These are phyloP conservation scores for Cephus sareptanus DNA, from an alignment of 2,888 invertebrate genomes.

Conservation along the genomic window DNA sequence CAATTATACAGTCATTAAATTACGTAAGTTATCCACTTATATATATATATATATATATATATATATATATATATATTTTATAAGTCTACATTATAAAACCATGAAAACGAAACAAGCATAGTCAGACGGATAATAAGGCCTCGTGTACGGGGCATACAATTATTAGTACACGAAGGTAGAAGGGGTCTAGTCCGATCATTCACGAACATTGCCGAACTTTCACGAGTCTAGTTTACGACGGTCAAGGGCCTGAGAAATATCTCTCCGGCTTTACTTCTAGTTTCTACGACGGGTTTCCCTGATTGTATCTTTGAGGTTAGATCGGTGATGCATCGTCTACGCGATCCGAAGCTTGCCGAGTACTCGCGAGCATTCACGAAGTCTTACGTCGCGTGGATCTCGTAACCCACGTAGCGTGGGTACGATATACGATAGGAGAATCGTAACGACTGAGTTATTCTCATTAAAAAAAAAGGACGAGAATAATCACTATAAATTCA, in stretches of 20 bases:
- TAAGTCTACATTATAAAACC: neutral
- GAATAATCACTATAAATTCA: neutral
- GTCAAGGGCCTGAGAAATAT: neutral
- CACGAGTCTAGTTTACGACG: neutral
- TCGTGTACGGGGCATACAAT: neutral
- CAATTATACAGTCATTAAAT: neutral
- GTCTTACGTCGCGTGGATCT: neutral
- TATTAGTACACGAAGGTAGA: neutral
- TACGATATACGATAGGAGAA: neutral
- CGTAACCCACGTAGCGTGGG: neutral
- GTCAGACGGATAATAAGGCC: neutral
- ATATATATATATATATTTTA: neutral
- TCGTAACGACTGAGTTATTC: neutral
- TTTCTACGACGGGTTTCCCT: neutral
- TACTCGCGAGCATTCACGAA: neutral
- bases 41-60: neutral
- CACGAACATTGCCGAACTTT: neutral
- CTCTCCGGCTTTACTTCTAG: neutral
- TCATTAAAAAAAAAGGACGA: neutral
- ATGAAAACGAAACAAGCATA: neutral
- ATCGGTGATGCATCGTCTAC: neutral
- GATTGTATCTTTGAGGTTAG: neutral
- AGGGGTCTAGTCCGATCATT: neutral
- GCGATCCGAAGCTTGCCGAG: neutral
- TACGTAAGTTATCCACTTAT: neutral